These are phyloP conservation scores for Bolborhynchus lineola DNA, from an alignment of 2,113 vertebrate genomes.

Conservation along the genomic window DNA sequence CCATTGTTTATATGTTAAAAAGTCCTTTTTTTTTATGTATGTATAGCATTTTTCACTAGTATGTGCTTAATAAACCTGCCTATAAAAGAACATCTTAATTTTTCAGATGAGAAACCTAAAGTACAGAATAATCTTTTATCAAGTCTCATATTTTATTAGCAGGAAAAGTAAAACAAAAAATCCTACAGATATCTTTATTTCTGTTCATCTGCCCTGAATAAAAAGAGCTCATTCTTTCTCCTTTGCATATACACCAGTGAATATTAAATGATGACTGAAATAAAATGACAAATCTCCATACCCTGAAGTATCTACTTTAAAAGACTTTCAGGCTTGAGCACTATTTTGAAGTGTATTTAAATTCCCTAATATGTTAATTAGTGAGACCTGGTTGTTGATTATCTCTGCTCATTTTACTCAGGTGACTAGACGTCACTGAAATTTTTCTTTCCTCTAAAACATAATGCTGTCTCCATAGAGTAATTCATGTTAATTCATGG, in stretches of 20 bases:
- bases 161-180: not conserved
- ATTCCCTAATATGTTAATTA: not conserved
- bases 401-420: not conserved
- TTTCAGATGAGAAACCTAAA: not conserved
- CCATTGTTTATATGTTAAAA: not conserved
- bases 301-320: not conserved
- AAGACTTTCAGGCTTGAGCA: not conserved
- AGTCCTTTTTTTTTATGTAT: not conserved
- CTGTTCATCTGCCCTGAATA: not conserved
- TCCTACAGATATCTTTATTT: not conserved
- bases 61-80: not conserved
- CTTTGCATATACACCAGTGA: not conserved
- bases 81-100: not conserved
- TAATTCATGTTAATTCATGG: constrained; percentile 26
- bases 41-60: not conserved
- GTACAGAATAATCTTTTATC: not conserved
- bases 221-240: not conserved
- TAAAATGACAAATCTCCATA: not conserved
- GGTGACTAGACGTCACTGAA: not conserved
- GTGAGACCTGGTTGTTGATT: not conserved
- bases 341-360: not conserved
- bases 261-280: not conserved
- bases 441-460: not conserved
- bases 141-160: not conserved
- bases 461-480: not conserved